phyloP scores from a whole-genome alignment of 2,888 invertebrate species.

The Stegana nigrithorax region DNA sequence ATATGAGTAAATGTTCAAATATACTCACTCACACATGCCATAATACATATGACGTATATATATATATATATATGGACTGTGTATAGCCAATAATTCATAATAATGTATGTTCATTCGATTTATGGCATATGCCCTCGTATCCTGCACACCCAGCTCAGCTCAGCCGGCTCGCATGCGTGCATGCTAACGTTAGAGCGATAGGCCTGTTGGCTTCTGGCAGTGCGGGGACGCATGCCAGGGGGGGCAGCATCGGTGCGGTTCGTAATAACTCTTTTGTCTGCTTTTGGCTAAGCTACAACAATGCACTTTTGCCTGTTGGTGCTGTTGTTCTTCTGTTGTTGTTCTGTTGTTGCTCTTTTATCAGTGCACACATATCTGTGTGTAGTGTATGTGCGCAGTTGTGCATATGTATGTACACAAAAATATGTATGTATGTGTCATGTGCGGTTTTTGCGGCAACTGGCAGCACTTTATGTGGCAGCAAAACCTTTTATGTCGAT shows the following conservation, averaged over 20 bases:
- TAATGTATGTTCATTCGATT: not conserved
- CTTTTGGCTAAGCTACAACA: not conserved
- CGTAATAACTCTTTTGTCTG: constrained; percentile 1
- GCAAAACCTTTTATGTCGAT: constrained; percentile 24
- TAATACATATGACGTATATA: no score
- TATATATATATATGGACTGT: not conserved
- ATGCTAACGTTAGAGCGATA: no score
- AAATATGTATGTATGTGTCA: not conserved
- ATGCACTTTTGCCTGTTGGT: no score
- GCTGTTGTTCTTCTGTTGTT: no score
- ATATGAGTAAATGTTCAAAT: not conserved
- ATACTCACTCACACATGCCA: no score
- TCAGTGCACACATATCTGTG: not conserved
- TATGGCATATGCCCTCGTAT: not conserved
- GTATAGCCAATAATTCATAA: not conserved
- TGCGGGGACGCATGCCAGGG: no score
- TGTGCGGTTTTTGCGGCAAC: not conserved
- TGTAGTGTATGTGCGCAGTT: not conserved
- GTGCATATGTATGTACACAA: not conserved
- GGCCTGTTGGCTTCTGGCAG: no score
- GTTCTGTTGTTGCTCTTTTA: no score
- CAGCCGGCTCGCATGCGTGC: no score
- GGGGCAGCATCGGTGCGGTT: no score
- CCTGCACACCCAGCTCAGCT: not conserved
- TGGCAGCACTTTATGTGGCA: not conserved